phyloP scores from a whole-genome alignment of 2,888 invertebrate genomes.

The Xanthostigma xanthostigma region DNA sequence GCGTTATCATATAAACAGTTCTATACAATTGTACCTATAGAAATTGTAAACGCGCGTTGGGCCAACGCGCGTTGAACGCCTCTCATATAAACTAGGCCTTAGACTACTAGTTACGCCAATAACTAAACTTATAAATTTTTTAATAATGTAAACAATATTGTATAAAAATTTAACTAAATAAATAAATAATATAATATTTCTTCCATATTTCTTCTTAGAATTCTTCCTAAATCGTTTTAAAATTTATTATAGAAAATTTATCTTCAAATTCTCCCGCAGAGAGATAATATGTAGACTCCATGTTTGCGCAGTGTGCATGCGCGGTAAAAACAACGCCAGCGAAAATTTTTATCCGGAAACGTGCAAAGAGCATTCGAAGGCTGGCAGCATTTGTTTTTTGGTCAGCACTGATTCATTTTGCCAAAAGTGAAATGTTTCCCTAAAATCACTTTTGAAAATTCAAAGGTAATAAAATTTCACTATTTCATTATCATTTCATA shows the following conservation, averaged over 20 bases:
- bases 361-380: constrained; percentile 17
- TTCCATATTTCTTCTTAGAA: too few species aligned
- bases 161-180: too few species aligned
- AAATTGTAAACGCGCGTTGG: too few species aligned
- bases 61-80: too few species aligned
- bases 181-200: too few species aligned
- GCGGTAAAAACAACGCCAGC: constrained; percentile 8
- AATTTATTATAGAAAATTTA: not conserved
- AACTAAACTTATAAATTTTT: not conserved
- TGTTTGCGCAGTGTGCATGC: constrained; percentile 5
- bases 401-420: constrained; percentile 29
- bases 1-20: too few species aligned
- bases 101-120: too few species aligned
- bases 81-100: too few species aligned
- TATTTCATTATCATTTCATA: not conserved
- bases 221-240: too few species aligned
- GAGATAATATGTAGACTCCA: not conserved
- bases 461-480: constrained; percentile 22
- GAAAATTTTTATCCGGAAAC: constrained; percentile 8
- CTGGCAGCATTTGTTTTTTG: constrained; percentile 30
- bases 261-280: not conserved
- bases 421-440: constrained; percentile 30
- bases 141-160: not conserved
- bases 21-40: too few species aligned
- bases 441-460: constrained; percentile 24